Percentiles rank a stretch among this genome's conserved stretches.
Conservation (phyloP, 1,140 invertebrate genomes). For the Drosophila auraria region DNA sequence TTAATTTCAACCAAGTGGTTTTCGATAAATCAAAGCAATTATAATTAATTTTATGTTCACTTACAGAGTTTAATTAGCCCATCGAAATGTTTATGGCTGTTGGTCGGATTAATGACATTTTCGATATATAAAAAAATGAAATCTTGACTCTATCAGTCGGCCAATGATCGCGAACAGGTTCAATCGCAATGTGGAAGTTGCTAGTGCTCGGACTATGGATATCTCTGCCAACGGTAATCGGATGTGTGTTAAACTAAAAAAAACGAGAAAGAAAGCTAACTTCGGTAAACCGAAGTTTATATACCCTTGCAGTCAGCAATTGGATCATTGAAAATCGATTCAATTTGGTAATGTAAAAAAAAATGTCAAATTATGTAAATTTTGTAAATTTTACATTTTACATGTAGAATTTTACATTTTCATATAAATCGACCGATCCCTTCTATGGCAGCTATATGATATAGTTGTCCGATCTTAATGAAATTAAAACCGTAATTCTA, state of each 20-base stretch:
- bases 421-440: too few relatives aligned
- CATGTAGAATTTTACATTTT: too few relatives aligned
- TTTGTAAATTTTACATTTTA: too few relatives aligned
- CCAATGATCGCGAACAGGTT: neutral
- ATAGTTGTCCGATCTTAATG: too few relatives aligned
- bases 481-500: too few relatives aligned
- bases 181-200: conserved; percentile 22
- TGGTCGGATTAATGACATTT: conserved; percentile 15
- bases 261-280: too few relatives aligned
- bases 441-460: too few relatives aligned
- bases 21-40: neutral
- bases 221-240: conserved; percentile 22
- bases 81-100: conserved; percentile 5
- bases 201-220: conserved; percentile 14
- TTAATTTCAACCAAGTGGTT: neutral
- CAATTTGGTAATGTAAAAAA: too few relatives aligned
- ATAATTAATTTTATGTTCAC: neutral
- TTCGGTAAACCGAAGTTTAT: too few relatives aligned
- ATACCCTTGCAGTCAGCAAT: too few relatives aligned
- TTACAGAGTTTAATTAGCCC: conserved; percentile 5
- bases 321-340: too few relatives aligned
- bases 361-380: too few relatives aligned
- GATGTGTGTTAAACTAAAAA: neutral
- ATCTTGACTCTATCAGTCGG: neutral
- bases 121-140: neutral